Percentiles rank a stretch among this genome's conserved stretches.
Conservation (phyloP, 1,140 invertebrate genomes). For the Drosophila gunungcola region DNA sequence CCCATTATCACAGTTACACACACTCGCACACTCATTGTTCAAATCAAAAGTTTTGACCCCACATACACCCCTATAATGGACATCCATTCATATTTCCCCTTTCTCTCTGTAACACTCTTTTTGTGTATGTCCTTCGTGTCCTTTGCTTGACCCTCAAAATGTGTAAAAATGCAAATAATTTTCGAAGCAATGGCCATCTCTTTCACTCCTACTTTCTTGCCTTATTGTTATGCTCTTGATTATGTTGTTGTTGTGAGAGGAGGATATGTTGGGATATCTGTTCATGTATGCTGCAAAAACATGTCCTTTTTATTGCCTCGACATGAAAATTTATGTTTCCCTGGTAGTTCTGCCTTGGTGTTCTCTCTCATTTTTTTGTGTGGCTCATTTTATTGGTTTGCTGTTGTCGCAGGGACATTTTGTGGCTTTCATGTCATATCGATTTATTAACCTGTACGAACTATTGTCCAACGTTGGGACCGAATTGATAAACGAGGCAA, state of each 20-base stretch:
- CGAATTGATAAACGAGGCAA: slow-evolving; percentile 74
- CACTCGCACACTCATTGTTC: slow-evolving; percentile 58
- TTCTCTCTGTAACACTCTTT: slow-evolving; percentile 10
- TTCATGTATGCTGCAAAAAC: slow-evolving; percentile 63
- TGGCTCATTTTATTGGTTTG: slow-evolving; percentile 74
- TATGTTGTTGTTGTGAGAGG: slow-evolving; percentile 63
- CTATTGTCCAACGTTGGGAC: slow-evolving; percentile 63
- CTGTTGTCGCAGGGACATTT: slow-evolving; percentile 44
- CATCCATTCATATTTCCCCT: slow-evolving; percentile 71
- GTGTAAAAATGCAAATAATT: slow-evolving; percentile 83
- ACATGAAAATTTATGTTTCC: slow-evolving; percentile 81
- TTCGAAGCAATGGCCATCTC: slow-evolving; percentile 38
- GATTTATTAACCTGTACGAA: slow-evolving; percentile 83
- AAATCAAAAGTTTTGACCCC: slow-evolving; percentile 78
- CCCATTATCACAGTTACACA: slow-evolving; percentile 79
- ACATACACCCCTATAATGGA: slow-evolving; percentile 62
- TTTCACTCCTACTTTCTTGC: slow-evolving; percentile 26
- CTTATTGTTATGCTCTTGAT: slow-evolving; percentile 81
- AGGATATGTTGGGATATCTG: slow-evolving; percentile 34
- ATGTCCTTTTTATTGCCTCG: slow-evolving; percentile 81
- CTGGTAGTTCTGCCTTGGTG: slow-evolving; percentile 35
- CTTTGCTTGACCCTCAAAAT: slow-evolving; percentile 78
- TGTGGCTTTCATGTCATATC: slow-evolving; percentile 73
- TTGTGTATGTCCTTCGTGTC: slow-evolving; percentile 47
- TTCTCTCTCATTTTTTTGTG: slow-evolving; percentile 28